phyloP scores from a whole-genome alignment of 2,888 invertebrate genomes.

The Idaea straminata region DNA sequence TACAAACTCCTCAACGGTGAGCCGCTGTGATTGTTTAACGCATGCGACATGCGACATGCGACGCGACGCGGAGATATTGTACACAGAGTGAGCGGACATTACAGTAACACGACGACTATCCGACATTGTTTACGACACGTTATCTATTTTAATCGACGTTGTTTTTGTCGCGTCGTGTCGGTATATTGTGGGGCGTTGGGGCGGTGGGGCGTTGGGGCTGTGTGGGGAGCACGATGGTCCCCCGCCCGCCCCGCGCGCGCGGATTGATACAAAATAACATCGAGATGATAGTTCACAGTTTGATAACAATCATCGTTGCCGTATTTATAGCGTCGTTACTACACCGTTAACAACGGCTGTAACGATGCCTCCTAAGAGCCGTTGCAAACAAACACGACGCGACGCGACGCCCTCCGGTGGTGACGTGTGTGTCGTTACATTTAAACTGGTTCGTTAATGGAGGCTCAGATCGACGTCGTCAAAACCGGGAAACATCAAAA shows the following conservation, averaged over 20 bases:
- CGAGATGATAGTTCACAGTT: background rate
- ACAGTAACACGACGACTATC: constrained; percentile 32
- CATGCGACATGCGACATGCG: too few species aligned
- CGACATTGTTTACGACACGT: constrained; percentile 35
- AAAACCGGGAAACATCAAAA: background rate
- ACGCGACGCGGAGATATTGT: constrained; percentile 47
- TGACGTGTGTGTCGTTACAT: background rate
- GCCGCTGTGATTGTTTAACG: constrained; percentile 65
- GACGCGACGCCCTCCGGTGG: too few species aligned
- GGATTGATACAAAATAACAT: background rate
- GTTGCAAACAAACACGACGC: constrained; percentile 11
- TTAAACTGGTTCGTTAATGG: background rate
- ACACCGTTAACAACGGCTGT: constrained; percentile 26
- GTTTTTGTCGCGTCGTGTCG: constrained; percentile 31
- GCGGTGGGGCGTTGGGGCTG: too few species aligned
- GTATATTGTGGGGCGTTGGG: too few species aligned
- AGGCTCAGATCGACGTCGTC: background rate
- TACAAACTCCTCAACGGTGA: constrained; percentile 19
- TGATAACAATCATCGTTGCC: background rate
- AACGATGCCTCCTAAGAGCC: constrained; percentile 23
- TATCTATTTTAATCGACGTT: constrained; percentile 42
- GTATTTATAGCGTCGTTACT: constrained; percentile 21
- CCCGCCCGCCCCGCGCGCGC: too few species aligned
- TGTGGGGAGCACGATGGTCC: too few species aligned
- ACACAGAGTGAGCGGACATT: constrained; percentile 48